Conservation (phyloP, 2,797 vertebrate genomes). For the Oryzias sinensis region DNA sequence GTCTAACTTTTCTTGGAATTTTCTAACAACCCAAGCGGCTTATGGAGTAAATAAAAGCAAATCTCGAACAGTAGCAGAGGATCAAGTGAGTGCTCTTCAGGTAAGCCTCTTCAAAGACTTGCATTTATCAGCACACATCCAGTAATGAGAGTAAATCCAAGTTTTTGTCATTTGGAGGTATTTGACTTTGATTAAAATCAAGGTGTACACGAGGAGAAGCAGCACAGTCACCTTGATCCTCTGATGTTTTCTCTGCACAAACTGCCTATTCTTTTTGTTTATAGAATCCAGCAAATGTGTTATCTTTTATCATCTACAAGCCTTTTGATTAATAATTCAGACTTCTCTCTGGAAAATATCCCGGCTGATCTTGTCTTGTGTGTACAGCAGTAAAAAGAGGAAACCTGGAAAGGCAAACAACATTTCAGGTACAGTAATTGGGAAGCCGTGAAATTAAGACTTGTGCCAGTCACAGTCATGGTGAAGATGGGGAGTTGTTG, state of each 20-base stretch:
- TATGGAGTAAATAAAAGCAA: constrained; percentile 41
- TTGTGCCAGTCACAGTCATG: constrained; percentile 17
- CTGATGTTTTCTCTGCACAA: constrained; percentile 46
- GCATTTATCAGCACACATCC: constrained; percentile 35
- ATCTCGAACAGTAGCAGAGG: constrained; percentile 19
- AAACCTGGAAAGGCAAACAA: background rate
- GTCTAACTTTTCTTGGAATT: constrained; percentile 27
- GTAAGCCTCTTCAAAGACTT: constrained; percentile 48
- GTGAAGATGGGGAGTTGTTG: constrained; percentile 10
- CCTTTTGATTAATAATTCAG: constrained; percentile 52
- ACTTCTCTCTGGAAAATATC: constrained; percentile 34
- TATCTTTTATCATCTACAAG: constrained; percentile 43
- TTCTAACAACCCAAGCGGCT: constrained; percentile 29
- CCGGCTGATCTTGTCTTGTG: constrained; percentile 18
- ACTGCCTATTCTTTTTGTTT: constrained; percentile 41
- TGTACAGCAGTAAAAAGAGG: constrained; percentile 12
- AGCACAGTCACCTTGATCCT: constrained; percentile 58
- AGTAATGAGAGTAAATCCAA: constrained; percentile 39
- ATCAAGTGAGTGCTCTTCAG: constrained; percentile 40
- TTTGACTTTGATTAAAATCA: constrained; percentile 56
- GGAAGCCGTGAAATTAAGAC: constrained; percentile 21
- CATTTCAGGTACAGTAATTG: constrained; percentile 16
- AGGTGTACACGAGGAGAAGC: constrained; percentile 35
- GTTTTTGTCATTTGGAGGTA: constrained; percentile 38
- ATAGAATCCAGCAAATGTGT: constrained; percentile 44